These are phyloP conservation scores for Polymixis flavicincta DNA, from an alignment of 2,888 invertebrate species.

Conservation along the genomic window DNA sequence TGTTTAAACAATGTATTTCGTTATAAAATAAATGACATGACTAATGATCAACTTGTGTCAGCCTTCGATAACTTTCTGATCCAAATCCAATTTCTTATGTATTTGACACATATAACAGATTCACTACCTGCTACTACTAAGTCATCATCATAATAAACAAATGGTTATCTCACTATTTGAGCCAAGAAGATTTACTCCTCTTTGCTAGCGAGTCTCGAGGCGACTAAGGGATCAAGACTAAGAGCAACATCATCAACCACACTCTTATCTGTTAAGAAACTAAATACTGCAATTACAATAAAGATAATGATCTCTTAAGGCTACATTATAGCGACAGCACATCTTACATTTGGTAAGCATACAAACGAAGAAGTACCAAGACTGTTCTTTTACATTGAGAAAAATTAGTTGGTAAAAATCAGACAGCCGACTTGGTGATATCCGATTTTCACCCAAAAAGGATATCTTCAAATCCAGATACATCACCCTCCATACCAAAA, in stretches of 20 bases:
- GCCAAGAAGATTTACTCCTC: not conserved
- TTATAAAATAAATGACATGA: not conserved
- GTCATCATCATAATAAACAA: not conserved
- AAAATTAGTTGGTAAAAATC: not conserved
- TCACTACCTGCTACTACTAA: not conserved
- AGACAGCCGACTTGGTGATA: not conserved
- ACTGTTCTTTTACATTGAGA: not conserved
- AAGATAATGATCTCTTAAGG: conserved; percentile 37
- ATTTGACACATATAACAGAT: not conserved
- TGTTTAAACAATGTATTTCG: not conserved
- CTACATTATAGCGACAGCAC: not conserved
- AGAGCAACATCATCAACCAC: conserved; percentile 10
- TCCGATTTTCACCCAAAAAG: not conserved
- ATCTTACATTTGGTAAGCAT: not conserved
- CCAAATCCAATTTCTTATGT: too few species aligned
- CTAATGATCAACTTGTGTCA: not conserved
- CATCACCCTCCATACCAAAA: not conserved
- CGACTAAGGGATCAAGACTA: not conserved
- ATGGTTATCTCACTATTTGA: not conserved
- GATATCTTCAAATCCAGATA: not conserved
- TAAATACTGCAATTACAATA: conserved; percentile 35
- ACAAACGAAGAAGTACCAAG: not conserved
- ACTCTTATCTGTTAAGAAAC: conserved; percentile 22
- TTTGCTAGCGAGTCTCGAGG: not conserved
- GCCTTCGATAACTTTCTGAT: not conserved